Evolutionary conservation across 2,888 invertebrate species (phyloP).

Genomic region (Orthosia cruda): DNA sequence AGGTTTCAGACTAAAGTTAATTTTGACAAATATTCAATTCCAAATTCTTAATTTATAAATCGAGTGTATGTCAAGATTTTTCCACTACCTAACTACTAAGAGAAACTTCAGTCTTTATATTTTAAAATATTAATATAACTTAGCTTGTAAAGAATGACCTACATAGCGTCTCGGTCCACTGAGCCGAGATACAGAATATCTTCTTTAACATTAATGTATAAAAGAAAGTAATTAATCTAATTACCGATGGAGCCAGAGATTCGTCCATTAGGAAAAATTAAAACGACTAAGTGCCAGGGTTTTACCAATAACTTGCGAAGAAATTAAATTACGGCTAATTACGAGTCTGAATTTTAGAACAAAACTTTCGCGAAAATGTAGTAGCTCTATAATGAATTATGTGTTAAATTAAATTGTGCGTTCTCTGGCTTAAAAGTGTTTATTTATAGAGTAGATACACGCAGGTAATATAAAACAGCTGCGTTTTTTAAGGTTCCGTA

Average conservation of each 20-base stretch:
- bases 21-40: no score
- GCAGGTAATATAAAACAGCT: background rate
- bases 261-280: slow-evolving; percentile 54
- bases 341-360: slow-evolving; percentile 14
- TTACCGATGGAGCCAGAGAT: slow-evolving; percentile 38
- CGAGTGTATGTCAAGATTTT: no score
- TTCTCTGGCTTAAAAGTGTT: background rate
- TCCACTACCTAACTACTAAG: background rate
- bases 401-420: background rate
- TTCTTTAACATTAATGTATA: slow-evolving; percentile 38
- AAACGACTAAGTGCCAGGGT: slow-evolving; percentile 41
- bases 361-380: background rate
- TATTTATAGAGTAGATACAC: background rate
- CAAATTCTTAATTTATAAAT: no score
- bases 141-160: slow-evolving; percentile 15
- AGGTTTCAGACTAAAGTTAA: no score
- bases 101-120: background rate
- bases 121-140: slow-evolving; percentile 1
- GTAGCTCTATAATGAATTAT: slow-evolving; percentile 1
- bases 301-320: slow-evolving; percentile 50
- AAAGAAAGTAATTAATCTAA: slow-evolving; percentile 62
- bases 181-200: slow-evolving; percentile 26
- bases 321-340: slow-evolving; percentile 58
- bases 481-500: no score
- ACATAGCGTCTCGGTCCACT: slow-evolving; percentile 17